Percentiles rank a stretch among this genome's conserved stretches.
These are phyloP conservation scores for Leptopilina myrica DNA, from an alignment of 2,888 invertebrate genomes.

Conservation along the genomic window DNA sequence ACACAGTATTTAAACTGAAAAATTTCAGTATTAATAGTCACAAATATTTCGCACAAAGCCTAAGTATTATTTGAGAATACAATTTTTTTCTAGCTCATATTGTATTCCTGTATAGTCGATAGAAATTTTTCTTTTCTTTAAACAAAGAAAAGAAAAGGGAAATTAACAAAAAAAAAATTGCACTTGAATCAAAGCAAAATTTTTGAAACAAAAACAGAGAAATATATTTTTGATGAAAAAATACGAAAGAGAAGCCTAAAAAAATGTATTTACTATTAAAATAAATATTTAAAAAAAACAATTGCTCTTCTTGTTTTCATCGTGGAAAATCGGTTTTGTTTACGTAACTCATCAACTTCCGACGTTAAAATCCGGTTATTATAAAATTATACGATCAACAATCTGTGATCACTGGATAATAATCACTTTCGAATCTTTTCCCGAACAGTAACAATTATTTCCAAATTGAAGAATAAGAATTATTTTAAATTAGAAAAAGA, in stretches of 20 bases:
- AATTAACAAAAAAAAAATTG: background rate
- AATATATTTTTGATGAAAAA: background rate
- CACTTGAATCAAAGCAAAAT: background rate
- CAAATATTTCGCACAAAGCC: slow-evolving; percentile 3
- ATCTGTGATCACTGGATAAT: background rate
- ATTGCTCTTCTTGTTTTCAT: background rate
- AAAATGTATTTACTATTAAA: slow-evolving; percentile 1
- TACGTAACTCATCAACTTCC: slow-evolving; percentile 15
- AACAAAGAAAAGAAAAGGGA: too few relatives aligned
- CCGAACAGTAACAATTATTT: background rate
- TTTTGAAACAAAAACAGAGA: background rate
- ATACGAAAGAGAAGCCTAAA: background rate
- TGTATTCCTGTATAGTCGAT: background rate
- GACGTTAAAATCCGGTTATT: slow-evolving; percentile 39
- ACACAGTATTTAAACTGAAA: background rate
- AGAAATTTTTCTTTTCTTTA: background rate
- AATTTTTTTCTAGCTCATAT: background rate
- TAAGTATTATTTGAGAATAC: background rate
- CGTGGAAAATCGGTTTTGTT: background rate
- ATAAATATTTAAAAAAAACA: background rate
- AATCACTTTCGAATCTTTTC: background rate
- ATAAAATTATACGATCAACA: slow-evolving; percentile 12
- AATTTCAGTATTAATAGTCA: slow-evolving; percentile 15
- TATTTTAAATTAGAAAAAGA: too few relatives aligned
- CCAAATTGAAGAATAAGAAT: too few relatives aligned